Evolutionary conservation across 2,888 invertebrate species (phyloP), one percentile per base, ranked within the genome.

Genomic region (Sesamia inferens): DNA sequence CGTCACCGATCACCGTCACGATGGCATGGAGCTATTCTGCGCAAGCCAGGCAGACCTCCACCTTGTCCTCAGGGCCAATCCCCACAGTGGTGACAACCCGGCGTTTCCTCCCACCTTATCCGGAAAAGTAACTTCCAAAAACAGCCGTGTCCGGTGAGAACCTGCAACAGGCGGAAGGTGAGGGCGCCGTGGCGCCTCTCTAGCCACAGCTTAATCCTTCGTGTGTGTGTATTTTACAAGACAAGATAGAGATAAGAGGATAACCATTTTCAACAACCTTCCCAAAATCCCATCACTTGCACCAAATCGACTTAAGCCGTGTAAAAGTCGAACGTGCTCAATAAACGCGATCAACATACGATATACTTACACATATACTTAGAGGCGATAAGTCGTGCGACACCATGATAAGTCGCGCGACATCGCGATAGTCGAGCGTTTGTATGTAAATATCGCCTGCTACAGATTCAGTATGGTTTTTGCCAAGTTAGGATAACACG

Each of bases 371-470:
- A 3, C 31, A 31, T 31, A 31, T 31, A 31, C 78, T 78, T 66
- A 72, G 76, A 75, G 66, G 62, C 74, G 80, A 83, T 83, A 83
- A 82, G 66, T 77, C 83, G 85, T 77, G 77, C 80, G 80, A 77
- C 75, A 85, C 67, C 64, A 79, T 71, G 79, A 83, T 75, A 83
- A 75, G 65, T 80, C 76, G 82, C 65, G 81, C 71, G 81, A 88
- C 79, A 78, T 47, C 75, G 72, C 76, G 51, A 77, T 79, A 74
- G 51, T 69, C 82, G 58, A 63, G 71, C 74, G 77, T 86, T 90
- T 89, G 87, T 89, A 86, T 87, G 88, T 85, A 85, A 87, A 87
- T 81, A 81, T 77, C 67, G 82, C 58, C 54, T 77, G 82, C 58
- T 72, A 85, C 76, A 74, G 72, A 78, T 84, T 81, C 77, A 71